Percentiles rank a stretch among this genome's conserved stretches.
These are phyloP conservation scores for Slavum lentiscoides DNA, from an alignment of 2,888 invertebrate genomes.

Conservation along the genomic window DNA sequence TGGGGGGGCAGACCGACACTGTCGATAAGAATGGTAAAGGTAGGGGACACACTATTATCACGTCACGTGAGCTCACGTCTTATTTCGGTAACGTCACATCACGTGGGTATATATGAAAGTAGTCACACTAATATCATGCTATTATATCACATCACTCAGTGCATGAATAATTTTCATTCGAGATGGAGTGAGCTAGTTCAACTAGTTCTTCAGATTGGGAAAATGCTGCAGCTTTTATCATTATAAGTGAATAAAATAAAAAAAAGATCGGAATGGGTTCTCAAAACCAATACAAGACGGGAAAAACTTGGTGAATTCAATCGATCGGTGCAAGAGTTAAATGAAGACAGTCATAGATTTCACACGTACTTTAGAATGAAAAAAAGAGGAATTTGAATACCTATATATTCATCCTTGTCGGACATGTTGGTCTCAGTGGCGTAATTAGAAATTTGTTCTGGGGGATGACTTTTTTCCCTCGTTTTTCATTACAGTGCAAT, in stretches of 20 bases:
- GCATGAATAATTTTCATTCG: not conserved
- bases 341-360: conserved; percentile 7
- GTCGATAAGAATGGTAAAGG: too few relatives aligned
- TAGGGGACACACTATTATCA: too few relatives aligned
- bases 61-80: too few relatives aligned
- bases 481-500: too few relatives aligned
- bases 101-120: too few relatives aligned
- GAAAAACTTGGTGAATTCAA: conserved; percentile 3
- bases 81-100: too few relatives aligned
- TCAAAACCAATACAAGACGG: conserved; percentile 1
- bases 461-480: too few relatives aligned
- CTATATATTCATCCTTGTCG: too few relatives aligned
- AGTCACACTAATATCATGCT: too few relatives aligned
- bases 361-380: conserved; percentile 17
- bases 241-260: conserved; percentile 19
- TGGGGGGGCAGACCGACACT: too few relatives aligned
- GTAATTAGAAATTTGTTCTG: too few relatives aligned
- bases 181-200: conserved; percentile 7
- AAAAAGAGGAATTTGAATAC: conserved; percentile 14
- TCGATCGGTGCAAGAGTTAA: conserved; percentile 13
- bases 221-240: conserved; percentile 13
- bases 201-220: conserved; percentile 19
- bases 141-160: conserved; percentile 4
- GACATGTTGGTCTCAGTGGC: too few relatives aligned
- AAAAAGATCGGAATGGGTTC: not conserved